Evolutionary conservation across 2,888 invertebrate species (phyloP).

Genomic region (Oscheius sp.): DNA sequence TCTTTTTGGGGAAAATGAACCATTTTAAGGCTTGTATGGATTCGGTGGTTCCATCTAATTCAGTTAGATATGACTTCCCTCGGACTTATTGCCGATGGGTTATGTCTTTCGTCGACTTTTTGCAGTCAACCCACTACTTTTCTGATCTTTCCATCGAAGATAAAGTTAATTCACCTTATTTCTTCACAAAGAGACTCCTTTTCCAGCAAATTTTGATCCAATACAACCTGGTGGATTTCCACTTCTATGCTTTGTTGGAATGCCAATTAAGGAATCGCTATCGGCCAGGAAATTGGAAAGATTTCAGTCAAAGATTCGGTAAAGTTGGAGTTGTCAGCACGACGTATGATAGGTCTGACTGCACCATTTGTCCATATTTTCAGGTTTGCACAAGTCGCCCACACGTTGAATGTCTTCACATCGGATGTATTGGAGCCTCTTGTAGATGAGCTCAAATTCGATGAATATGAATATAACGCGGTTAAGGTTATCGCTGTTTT

Average conservation of each 20-base stretch:
- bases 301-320: neutral
- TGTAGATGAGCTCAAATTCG: neutral
- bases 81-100: neutral
- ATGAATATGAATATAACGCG: neutral
- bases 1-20: too few species aligned
- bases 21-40: slow-evolving; percentile 11
- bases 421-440: neutral
- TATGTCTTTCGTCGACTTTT: neutral
- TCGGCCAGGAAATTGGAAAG: neutral
- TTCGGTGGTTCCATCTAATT: too few species aligned
- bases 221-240: slow-evolving; percentile 1
- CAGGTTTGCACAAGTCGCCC: too few species aligned
- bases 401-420: too few species aligned
- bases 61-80: neutral
- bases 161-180: too few species aligned
- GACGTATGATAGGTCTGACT: too few species aligned
- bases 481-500: slow-evolving; percentile 1
- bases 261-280: too few species aligned
- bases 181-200: too few species aligned
- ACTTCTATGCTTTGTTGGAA: neutral
- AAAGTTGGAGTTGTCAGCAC: too few species aligned
- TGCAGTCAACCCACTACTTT: slow-evolving; percentile 9
- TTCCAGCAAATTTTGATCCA: neutral
- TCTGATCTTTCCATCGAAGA: neutral
- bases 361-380: too few species aligned